Base-by-base conservation (phyloP, 2,797 vertebrate genomes). In the Glyptemys insculpta region DNA sequence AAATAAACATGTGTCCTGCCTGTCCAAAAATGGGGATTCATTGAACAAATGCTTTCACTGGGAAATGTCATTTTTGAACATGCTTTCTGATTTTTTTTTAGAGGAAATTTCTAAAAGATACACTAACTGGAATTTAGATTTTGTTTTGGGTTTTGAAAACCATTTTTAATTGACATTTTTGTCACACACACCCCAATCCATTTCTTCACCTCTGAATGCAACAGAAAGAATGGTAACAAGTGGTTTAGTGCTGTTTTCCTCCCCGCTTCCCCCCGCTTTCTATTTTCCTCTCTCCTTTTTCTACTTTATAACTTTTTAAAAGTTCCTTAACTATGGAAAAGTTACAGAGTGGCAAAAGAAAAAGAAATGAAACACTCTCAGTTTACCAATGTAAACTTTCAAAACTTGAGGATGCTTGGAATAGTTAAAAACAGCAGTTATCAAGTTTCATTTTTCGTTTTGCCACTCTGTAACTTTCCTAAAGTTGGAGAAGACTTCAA, bases 1-100 rank as follows among this genome's bases (percentile, higher is more conserved):
- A 47, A 53, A 1, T 29, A 29, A 79, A 80, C 25, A 31, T 79
- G 0, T 25, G 34, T 49, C 2, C 0, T 72, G n/a, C 21, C 65
- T 74, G 21, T 44, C 68, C 23, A 47, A 47, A 76, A 47, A 47
- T 27, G 4, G 23, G 23, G 23, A 29, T 76, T 47, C 14, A 29
- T 29, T 76, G 41, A 76, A 76, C 19, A 72, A 31, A 41, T 80
- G 2, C 3, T 81, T 53, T 88, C 4, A 6, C n/a, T 65, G 12
- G 47, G 12, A 84, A 49, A 57, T 57, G 29, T 15, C 16, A 37
- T 19, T 72, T 83, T n/a, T 62, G 29, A 34, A 74, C 37, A 0
- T 23, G 27, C 54, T 86, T 89, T 62, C 23, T 88, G 6, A 54
- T 62, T 34, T 31, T 12, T 12, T 65, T 83, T 83, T 25, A 78